Conservation (phyloP, 2,113 vertebrate genomes). For the Scophthalmus maximus region DNA sequence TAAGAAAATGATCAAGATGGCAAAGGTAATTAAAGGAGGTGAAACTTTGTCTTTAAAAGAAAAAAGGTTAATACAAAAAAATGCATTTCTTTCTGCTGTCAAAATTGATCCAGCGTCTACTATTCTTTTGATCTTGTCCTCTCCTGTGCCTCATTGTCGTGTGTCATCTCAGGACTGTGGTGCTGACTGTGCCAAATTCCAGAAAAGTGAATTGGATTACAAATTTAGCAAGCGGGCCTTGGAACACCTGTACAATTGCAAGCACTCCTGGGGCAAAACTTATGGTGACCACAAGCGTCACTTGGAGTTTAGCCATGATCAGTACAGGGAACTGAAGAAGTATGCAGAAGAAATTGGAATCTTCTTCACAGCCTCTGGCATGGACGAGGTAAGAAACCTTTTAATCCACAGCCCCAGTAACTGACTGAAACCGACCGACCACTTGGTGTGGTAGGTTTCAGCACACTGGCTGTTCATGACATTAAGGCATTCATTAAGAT, state of each 20-base stretch:
- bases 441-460: too few species aligned
- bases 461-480: not conserved
- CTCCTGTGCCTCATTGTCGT: not conserved
- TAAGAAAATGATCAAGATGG: conserved; percentile 91
- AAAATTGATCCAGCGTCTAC: not conserved
- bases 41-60: not conserved
- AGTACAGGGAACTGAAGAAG: conserved; percentile 90
- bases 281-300: conserved; percentile 95
- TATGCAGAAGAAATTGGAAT: conserved; percentile 92
- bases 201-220: conserved; percentile 94
- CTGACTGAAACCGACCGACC: too few species aligned
- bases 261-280: conserved; percentile 93
- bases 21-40: conserved; percentile 83
- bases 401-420: too few species aligned
- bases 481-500: not conserved
- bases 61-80: not conserved
- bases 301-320: conserved; percentile 93
- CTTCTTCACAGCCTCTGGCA: conserved; percentile 96
- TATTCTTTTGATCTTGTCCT: too few species aligned
- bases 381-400: conserved; percentile 95
- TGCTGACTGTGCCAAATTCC: conserved; percentile 97
- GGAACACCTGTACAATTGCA: conserved; percentile 87
- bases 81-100: not conserved
- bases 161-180: conserved; percentile 87
- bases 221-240: conserved; percentile 93